These are phyloP conservation scores for Epirrhoe tristata DNA, from an alignment of 2,888 invertebrate species.

Conservation along the genomic window DNA sequence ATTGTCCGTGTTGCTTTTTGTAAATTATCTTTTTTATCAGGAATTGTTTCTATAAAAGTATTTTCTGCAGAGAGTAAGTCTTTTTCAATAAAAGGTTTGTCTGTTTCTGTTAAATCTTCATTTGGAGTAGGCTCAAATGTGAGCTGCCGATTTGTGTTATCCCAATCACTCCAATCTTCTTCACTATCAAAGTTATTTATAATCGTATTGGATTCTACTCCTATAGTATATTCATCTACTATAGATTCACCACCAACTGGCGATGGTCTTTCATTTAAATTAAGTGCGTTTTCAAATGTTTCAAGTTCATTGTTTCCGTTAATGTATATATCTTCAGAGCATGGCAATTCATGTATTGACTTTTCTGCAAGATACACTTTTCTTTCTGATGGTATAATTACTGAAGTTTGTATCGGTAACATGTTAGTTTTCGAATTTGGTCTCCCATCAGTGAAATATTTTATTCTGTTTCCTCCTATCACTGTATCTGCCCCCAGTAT, in stretches of 20 bases:
- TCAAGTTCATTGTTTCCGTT: conserved; percentile 55
- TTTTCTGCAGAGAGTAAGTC: conserved; percentile 5
- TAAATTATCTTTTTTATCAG: conserved; percentile 39
- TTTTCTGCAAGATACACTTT: conserved; percentile 56
- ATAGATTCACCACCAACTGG: conserved; percentile 94
- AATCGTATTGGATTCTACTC: conserved; percentile 67
- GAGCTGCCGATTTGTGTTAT: conserved; percentile 75
- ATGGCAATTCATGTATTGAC: conserved; percentile 65
- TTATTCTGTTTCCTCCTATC: conserved; percentile 92
- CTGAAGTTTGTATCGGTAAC: conserved; percentile 31
- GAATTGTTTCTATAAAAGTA: conserved; percentile 12
- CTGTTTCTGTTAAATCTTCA: conserved; percentile 37
- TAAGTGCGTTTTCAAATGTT: conserved; percentile 67
- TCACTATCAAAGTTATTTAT: conserved; percentile 83
- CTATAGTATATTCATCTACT: conserved; percentile 61
- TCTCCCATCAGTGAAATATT: conserved; percentile 94
- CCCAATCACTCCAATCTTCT: conserved; percentile 94
- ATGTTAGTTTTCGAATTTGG: conserved; percentile 84
- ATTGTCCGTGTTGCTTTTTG: conserved; percentile 49
- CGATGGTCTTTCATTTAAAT: conserved; percentile 90
- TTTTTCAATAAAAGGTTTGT: conserved; percentile 24
- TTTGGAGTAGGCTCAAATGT: conserved; percentile 45
- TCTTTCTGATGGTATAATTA: conserved; percentile 46
- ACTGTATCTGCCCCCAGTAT: conserved; percentile 94
- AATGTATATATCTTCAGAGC: conserved; percentile 65